These are phyloP conservation scores for sheep (Ovis aries) DNA, from an alignment of 2,113 vertebrate species.

Conservation along the genomic window DNA sequence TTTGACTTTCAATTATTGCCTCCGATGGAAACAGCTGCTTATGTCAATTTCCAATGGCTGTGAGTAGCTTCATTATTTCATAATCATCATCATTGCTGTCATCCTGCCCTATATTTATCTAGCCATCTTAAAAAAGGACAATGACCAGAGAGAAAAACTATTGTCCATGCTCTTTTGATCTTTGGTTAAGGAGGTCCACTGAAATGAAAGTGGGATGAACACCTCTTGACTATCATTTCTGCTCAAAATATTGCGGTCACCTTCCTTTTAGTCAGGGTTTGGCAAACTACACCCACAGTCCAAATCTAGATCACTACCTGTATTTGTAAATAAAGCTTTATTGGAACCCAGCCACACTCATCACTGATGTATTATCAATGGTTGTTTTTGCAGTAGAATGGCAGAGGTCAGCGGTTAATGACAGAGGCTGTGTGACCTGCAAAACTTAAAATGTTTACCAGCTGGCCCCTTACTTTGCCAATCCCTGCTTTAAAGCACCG, in stretches of 20 bases:
- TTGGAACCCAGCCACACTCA: neutral
- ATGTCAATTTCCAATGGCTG: conserved; percentile 54
- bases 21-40: conserved; percentile 63
- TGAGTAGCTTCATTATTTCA: conserved; percentile 64
- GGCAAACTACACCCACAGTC: neutral
- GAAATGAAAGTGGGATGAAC: neutral
- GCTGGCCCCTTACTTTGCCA: neutral
- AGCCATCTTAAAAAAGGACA: neutral
- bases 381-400: neutral
- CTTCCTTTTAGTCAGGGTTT: neutral
- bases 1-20: conserved; percentile 54
- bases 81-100: neutral
- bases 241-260: neutral
- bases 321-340: conserved; percentile 51
- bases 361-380: neutral
- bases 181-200: neutral
- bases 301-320: neutral
- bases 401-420: neutral
- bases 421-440: neutral
- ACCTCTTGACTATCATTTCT: neutral
- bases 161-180: neutral
- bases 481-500: neutral
- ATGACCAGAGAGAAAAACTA: neutral
- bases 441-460: neutral
- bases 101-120: neutral